phyloP scores from a whole-genome alignment of 2,113 vertebrate genomes.

The Ochotona curzoniae region DNA sequence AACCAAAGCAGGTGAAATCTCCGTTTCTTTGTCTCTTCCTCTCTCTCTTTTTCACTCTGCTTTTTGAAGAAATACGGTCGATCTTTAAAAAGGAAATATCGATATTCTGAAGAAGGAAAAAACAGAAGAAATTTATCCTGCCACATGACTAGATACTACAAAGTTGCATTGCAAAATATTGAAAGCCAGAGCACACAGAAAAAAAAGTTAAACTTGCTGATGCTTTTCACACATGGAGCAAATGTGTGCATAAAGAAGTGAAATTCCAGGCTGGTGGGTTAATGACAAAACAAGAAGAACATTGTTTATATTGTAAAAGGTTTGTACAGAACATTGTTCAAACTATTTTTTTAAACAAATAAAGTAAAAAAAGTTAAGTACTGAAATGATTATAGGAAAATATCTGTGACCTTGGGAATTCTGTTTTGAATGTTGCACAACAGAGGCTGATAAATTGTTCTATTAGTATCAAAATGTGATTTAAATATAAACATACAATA shows the following conservation, averaged over 20 bases:
- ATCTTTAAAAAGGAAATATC: background rate
- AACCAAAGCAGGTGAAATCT: no score
- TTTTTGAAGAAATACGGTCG: no score
- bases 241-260: background rate
- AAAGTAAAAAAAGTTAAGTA: background rate
- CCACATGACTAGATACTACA: background rate
- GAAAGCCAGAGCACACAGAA: background rate
- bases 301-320: background rate
- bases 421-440: background rate
- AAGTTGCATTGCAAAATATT: no score
- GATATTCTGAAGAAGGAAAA: background rate
- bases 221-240: background rate
- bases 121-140: background rate
- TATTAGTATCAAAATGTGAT: background rate
- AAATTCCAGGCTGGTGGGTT: background rate
- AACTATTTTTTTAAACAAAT: background rate
- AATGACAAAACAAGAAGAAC: fast-evolving
- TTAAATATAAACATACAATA: background rate
- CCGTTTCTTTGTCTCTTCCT: no score
- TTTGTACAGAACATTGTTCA: background rate
- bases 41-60: no score
- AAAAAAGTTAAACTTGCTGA: background rate
- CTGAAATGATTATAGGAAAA: background rate
- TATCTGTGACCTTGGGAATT: background rate
- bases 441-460: background rate